Evolutionary conservation across 1,140 invertebrate species (phyloP).

Genomic region (Frieseomelitta varia): DNA sequence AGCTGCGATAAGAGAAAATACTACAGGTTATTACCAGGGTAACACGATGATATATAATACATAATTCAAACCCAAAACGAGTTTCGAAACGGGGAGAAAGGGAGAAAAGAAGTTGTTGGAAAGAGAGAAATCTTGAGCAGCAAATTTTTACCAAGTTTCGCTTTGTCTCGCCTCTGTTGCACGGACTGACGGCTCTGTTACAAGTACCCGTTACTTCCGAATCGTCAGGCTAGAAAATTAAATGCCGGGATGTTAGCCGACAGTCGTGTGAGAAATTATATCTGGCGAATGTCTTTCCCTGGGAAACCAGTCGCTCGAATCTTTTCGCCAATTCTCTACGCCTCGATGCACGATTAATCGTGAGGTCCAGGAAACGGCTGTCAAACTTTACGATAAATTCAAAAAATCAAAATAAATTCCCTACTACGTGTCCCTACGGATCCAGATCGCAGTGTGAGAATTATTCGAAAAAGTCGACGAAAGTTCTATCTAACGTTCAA

Average conservation of each 20-base stretch:
- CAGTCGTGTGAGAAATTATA: too few species aligned
- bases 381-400: background rate
- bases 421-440: too few species aligned
- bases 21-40: background rate
- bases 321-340: too few species aligned
- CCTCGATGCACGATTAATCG: background rate
- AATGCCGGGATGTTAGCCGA: too few species aligned
- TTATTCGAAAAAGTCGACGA: background rate
- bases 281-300: too few species aligned
- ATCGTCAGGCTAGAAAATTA: too few species aligned
- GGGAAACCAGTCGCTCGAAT: too few species aligned
- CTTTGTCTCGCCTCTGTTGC: background rate
- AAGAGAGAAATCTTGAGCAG: background rate
- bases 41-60: slow-evolving; percentile 2
- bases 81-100: too few species aligned
- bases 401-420: background rate
- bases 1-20: background rate
- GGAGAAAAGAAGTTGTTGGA: too few species aligned
- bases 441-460: background rate
- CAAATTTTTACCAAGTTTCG: slow-evolving; percentile 19
- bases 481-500: slow-evolving; percentile 30
- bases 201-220: background rate
- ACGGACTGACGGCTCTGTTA: background rate
- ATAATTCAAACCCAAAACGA: background rate
- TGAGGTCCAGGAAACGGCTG: background rate